Conservation (phyloP, 1,140 invertebrate genomes). For the Trachymyrmex cornetzi region DNA sequence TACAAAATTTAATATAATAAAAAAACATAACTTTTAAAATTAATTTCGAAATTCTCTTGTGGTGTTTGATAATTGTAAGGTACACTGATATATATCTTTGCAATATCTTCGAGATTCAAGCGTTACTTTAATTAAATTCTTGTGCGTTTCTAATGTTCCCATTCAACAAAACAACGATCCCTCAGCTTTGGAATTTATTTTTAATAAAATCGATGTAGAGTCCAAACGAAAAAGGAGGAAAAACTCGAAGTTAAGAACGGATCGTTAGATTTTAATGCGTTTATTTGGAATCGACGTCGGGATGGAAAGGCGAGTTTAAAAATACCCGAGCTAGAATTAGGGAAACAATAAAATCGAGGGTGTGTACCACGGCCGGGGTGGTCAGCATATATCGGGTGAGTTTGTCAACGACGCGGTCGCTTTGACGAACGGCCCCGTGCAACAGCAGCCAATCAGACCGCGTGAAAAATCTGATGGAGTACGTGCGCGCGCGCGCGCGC, state of each 20-base stretch:
- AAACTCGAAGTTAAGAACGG: background rate
- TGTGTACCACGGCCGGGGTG: conserved; percentile 38
- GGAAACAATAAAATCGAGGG: conserved; percentile 60
- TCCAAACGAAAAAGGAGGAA: background rate
- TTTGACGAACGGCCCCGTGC: conserved; percentile 56
- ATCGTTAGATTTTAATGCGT: conserved; percentile 1
- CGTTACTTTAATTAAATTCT: background rate
- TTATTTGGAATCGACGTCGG: conserved; percentile 14
- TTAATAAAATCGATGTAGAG: conserved; percentile 1
- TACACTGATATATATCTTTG: no score
- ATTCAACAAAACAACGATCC: background rate
- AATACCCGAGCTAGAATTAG: conserved; percentile 52
- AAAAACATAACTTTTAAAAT: no score
- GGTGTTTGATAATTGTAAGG: no score
- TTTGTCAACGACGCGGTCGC: conserved; percentile 61
- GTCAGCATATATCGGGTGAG: conserved; percentile 49
- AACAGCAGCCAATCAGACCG: conserved; percentile 59
- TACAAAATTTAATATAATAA: no score
- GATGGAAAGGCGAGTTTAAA: conserved; percentile 19
- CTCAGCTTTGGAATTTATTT: conserved; percentile 17
- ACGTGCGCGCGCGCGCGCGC: conserved; percentile 38
- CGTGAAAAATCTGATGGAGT: conserved; percentile 61
- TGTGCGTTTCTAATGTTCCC: background rate
- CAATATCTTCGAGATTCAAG: background rate
- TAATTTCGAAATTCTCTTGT: no score